Base-by-base conservation (phyloP, 2,888 invertebrate species). In the Linnaemya tessellans region DNA sequence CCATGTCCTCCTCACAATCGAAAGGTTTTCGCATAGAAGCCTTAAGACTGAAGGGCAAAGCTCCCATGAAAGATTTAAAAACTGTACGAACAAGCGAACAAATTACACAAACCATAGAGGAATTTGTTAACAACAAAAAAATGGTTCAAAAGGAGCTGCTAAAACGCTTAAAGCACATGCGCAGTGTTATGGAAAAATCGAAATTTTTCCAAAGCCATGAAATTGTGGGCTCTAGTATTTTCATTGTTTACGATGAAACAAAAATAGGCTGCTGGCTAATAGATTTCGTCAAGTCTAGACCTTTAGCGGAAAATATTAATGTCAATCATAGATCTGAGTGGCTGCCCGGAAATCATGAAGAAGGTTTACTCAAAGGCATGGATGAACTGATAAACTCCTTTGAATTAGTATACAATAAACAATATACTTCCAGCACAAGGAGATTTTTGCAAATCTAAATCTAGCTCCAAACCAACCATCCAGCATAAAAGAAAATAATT, bases 11-110 rank as follows among this genome's bases (percentile, higher is more conserved):
- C 3, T 97, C 98, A 0, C 97, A 98, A 86, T 95, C 96, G 82
- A 96, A 98, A 89, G 99, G 99, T 4, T 99, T 99, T 92, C 94
- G 99, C 88, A 97, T 99, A 89, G 99, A 99, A 93, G 99, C 98
- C 3, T 96, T 99, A 92, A 97, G 98, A 92, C 94, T 97, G 89
- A 95, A 96, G 15, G 96, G 97, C 25, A 94, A 96, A 85, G 95
- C 96, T 0, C 97, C 97, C 0, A 95, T 97, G 25, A 97, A 96
- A 68, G 97, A 98, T 92, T 93, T 98, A 86, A 98, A 98, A 93
- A 97, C 95, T 89, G 96, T 98, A 41, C 96, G 96, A 89, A 96
- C 96, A 65, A 94, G 94, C 75, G 94, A 95, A 35, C 96, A 98
- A 90, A 96, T 98, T 13, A 92, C 94, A 20, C 94, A 94, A 75